These are phyloP conservation scores for Platyscapa corneri DNA, from an alignment of 1,140 invertebrate species.

Conservation along the genomic window DNA sequence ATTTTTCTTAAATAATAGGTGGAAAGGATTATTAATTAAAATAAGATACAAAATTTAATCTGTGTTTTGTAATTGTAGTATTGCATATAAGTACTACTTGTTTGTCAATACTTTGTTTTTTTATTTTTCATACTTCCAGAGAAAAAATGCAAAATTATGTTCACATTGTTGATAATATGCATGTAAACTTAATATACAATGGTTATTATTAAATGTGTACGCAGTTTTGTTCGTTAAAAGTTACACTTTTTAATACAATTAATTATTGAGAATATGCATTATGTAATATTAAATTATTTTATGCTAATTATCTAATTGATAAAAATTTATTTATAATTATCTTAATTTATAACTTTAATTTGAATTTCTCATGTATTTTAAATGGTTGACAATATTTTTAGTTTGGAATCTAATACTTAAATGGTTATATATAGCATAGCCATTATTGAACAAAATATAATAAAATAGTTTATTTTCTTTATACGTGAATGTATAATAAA, in stretches of 20 bases:
- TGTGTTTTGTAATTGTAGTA: constrained; percentile 18
- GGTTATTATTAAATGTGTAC: constrained; percentile 56
- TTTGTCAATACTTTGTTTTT: too few relatives aligned
- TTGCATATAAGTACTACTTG: constrained; percentile 46
- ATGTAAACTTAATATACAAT: constrained; percentile 35
- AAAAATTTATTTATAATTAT: constrained; percentile 24
- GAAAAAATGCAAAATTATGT: constrained; percentile 43
- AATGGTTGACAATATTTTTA: too few relatives aligned
- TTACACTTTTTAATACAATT: constrained; percentile 8
- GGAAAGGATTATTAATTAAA: background rate
- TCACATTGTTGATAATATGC: constrained; percentile 41
- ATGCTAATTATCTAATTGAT: constrained; percentile 25
- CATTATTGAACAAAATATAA: constrained; percentile 39
- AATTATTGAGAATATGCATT: constrained; percentile 20
- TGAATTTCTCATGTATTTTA: constrained; percentile 30
- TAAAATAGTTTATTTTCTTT: constrained; percentile 29
- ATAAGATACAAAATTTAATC: background rate
- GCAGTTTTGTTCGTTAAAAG: constrained; percentile 29
- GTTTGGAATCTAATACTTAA: constrained; percentile 19
- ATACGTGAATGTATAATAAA: constrained; percentile 34
- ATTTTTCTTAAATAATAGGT: too few relatives aligned
- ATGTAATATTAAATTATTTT: constrained; percentile 12
- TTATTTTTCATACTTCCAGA: constrained; percentile 40
- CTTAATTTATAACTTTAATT: constrained; percentile 16
- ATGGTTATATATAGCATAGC: constrained; percentile 35